Evolutionary conservation across 2,888 invertebrate genomes (phyloP).

Genomic region (Hydrotaea diabolus): DNA sequence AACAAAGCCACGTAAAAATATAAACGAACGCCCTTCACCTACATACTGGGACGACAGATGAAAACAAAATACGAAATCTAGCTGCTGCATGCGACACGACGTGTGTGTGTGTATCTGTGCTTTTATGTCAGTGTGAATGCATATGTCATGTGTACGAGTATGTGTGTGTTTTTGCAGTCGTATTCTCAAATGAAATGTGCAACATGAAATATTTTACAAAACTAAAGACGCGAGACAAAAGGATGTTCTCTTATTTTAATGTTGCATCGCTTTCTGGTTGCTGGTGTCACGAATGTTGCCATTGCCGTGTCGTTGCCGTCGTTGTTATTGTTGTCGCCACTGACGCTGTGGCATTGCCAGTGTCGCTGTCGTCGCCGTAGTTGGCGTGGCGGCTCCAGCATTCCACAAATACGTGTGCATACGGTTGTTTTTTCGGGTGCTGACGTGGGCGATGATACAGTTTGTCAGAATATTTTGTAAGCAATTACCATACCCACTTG

Average conservation of each 20-base stretch:
- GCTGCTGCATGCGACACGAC: background rate
- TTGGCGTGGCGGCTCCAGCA: background rate
- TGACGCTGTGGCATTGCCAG: background rate
- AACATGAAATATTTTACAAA: slow-evolving; percentile 55
- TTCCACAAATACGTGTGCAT: background rate
- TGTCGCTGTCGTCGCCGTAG: background rate
- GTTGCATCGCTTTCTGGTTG: slow-evolving; percentile 1
- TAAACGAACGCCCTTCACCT: slow-evolving; percentile 63
- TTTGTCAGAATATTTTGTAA: slow-evolving; percentile 17
- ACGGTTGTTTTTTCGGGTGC: background rate
- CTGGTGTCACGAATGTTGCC: slow-evolving; percentile 29
- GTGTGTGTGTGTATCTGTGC: background rate
- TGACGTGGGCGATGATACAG: slow-evolving; percentile 14
- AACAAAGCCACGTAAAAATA: slow-evolving; percentile 53
- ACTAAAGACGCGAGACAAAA: slow-evolving; percentile 60
- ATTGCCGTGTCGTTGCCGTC: background rate
- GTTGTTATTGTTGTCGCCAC: background rate
- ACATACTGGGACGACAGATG: slow-evolving; percentile 49
- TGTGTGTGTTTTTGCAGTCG: too few relatives aligned
- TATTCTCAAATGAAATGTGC: slow-evolving; percentile 54
- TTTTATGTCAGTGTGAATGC: background rate
- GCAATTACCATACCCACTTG: background rate
- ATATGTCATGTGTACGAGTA: slow-evolving; percentile 22
- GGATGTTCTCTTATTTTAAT: slow-evolving; percentile 44
- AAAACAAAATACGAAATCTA: slow-evolving; percentile 6